A percentile compares a stretch with the other conserved stretches of the same genome.
Evolutionary conservation across 2,113 vertebrate genomes (phyloP).

Genomic region (Elephantulus edwardii): DNA sequence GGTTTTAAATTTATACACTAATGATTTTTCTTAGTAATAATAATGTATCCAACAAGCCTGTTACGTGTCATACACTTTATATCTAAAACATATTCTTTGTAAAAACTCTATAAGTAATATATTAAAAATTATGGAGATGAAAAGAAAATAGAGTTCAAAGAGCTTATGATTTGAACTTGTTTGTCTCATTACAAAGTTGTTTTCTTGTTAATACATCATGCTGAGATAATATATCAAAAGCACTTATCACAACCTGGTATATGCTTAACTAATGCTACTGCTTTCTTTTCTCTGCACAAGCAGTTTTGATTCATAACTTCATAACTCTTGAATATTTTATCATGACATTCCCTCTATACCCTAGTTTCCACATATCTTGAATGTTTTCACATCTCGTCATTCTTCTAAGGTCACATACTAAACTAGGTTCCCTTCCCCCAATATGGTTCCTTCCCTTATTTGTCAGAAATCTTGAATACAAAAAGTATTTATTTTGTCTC

Average conservation of each 20-base stretch:
- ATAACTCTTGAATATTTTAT: not conserved
- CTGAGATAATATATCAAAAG: not conserved
- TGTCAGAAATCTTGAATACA: conserved; percentile 11
- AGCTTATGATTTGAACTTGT: not conserved
- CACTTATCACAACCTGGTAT: not conserved
- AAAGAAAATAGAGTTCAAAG: not conserved
- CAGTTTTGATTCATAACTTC: not conserved
- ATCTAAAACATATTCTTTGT: not conserved
- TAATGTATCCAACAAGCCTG: not conserved
- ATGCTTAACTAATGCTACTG: not conserved
- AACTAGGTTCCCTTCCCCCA: not conserved
- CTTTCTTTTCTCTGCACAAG: not conserved
- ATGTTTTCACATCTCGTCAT: not conserved
- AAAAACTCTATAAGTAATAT: not conserved
- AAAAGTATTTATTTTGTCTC: not conserved
- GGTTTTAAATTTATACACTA: not conserved
- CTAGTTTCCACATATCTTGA: not conserved
- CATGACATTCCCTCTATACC: not conserved
- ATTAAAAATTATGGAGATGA: not conserved
- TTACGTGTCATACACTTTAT: not conserved
- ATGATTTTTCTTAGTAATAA: not conserved
- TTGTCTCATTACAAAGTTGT: not conserved
- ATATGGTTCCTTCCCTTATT: not conserved
- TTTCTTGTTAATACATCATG: not conserved
- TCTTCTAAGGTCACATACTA: not conserved